Conservation (phyloP, 2,888 invertebrate species). For the Thymelicus sylvestris region DNA sequence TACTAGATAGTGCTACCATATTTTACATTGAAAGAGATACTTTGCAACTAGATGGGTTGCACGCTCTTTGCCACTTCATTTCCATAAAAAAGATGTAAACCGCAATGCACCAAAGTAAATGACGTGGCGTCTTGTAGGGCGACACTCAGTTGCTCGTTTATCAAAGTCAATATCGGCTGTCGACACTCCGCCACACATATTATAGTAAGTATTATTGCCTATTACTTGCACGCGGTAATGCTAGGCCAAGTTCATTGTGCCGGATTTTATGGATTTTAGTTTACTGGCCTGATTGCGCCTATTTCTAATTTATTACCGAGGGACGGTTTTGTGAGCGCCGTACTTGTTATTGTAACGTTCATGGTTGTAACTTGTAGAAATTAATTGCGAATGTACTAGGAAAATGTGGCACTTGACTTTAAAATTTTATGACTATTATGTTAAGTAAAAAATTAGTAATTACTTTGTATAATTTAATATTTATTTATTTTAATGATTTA, state of each 20-base stretch:
- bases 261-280: slow-evolving; percentile 44
- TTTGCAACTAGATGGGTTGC: slow-evolving; percentile 9
- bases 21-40: slow-evolving; percentile 6
- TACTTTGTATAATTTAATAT: no score
- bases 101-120: slow-evolving; percentile 82
- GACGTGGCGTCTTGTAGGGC: slow-evolving; percentile 79
- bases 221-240: slow-evolving; percentile 62
- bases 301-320: slow-evolving; percentile 45
- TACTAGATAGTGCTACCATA: background rate
- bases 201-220: slow-evolving; percentile 53
- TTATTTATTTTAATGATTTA: no score
- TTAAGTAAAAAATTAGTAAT: no score
- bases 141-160: slow-evolving; percentile 80
- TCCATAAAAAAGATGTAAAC: slow-evolving; percentile 48
- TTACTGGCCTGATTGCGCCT: slow-evolving; percentile 44
- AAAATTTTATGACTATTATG: background rate
- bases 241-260: slow-evolving; percentile 46
- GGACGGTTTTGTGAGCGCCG: slow-evolving; percentile 25
- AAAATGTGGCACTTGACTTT: background rate
- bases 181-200: slow-evolving; percentile 69
- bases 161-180: slow-evolving; percentile 83
- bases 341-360: slow-evolving; percentile 16
- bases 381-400: slow-evolving; percentile 4
- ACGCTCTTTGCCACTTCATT: slow-evolving; percentile 14
- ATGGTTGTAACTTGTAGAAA: slow-evolving; percentile 10